Conservation (phyloP, 2,888 invertebrate species). For the Abrostola triplasia region DNA sequence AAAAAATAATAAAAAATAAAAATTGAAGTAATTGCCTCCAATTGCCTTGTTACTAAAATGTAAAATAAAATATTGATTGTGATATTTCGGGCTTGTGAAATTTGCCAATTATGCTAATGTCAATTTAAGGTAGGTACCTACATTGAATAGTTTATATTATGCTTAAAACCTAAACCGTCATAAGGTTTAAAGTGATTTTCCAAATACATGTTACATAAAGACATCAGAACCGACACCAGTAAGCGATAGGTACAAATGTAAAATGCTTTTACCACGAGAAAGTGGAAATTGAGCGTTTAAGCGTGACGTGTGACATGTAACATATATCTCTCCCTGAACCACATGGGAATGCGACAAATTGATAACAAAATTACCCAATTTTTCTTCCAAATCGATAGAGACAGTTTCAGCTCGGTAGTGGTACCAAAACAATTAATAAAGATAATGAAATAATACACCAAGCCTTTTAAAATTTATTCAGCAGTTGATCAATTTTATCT, state of each 20-base stretch:
- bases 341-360: slow-evolving; percentile 7
- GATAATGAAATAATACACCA: background rate
- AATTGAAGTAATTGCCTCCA: too few relatives aligned
- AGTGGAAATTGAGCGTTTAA: slow-evolving; percentile 18
- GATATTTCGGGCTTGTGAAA: too few relatives aligned
- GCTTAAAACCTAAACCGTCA: too few relatives aligned
- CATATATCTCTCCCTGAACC: slow-evolving; percentile 11
- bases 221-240: background rate
- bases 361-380: slow-evolving; percentile 8
- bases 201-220: too few relatives aligned
- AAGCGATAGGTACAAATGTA: slow-evolving; percentile 11
- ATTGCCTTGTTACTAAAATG: too few relatives aligned
- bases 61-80: too few relatives aligned
- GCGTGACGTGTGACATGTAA: slow-evolving; percentile 9
- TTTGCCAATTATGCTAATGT: too few relatives aligned
- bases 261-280: slow-evolving; percentile 9
- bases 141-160: too few relatives aligned
- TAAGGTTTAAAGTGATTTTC: too few relatives aligned
- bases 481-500: background rate
- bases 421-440: background rate
- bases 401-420: too few relatives aligned
- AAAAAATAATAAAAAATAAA: too few relatives aligned
- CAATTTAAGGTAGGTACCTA: too few relatives aligned
- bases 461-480: background rate
- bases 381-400: background rate